A percentile compares a stretch with the other conserved stretches of the same genome.
Conservation (phyloP, 2,797 vertebrate genomes). For the Crypturellus tataupa region DNA sequence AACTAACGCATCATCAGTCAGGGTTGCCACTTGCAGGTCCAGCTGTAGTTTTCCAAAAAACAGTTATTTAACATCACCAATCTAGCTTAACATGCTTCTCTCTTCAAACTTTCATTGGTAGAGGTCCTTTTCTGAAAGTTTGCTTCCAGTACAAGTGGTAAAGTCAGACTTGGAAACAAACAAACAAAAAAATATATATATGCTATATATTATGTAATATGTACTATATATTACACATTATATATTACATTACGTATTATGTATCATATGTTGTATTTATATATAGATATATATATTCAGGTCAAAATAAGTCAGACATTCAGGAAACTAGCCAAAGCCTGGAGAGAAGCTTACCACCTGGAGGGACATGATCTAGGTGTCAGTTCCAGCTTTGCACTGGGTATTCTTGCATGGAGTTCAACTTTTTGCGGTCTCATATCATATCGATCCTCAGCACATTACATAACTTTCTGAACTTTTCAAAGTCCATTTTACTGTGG, state of each 20-base stretch:
- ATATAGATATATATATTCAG: too few relatives aligned
- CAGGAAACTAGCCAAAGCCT: accelerated
- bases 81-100: background rate
- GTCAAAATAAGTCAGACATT: background rate
- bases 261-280: too few relatives aligned
- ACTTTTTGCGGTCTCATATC: background rate
- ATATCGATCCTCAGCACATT: accelerated
- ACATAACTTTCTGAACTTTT: background rate
- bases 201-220: too few relatives aligned
- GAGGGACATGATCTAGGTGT: background rate
- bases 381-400: background rate
- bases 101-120: background rate
- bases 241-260: too few relatives aligned
- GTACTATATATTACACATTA: too few relatives aligned
- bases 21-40: background rate
- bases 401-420: background rate
- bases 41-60: background rate
- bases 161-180: background rate
- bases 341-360: background rate
- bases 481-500: background rate
- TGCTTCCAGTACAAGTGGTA: accelerated
- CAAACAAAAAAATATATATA: too few relatives aligned
- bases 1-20: background rate
- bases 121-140: background rate
- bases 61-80: background rate